Percentiles rank a stretch among this genome's conserved stretches.
Evolutionary conservation across 2,113 vertebrate species (phyloP).

Genomic region (Cathartes aura): DNA sequence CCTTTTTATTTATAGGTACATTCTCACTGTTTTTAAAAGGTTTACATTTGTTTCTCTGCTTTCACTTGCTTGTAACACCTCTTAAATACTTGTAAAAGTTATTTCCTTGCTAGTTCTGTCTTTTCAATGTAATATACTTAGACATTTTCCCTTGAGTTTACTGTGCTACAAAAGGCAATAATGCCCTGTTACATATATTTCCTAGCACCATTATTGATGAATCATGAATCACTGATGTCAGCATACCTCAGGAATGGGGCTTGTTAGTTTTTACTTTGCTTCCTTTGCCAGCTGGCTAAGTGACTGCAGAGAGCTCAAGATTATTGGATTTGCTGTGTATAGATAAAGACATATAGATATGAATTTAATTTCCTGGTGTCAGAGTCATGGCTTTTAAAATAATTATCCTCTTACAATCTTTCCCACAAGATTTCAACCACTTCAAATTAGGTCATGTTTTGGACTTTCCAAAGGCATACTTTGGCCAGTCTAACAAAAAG

Average conservation of each 20-base stretch:
- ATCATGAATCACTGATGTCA: slow-evolving; percentile 63
- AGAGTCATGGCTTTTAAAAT: slow-evolving; percentile 64
- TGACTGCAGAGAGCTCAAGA: slow-evolving; percentile 55
- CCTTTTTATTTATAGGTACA: slow-evolving; percentile 7
- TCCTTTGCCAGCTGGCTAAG: slow-evolving; percentile 65
- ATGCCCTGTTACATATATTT: slow-evolving; percentile 55
- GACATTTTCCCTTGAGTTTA: slow-evolving; percentile 31
- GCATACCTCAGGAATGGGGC: slow-evolving; percentile 45
- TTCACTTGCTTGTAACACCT: not conserved
- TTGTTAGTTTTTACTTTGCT: slow-evolving; percentile 60
- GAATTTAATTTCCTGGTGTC: slow-evolving; percentile 74
- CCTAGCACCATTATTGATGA: slow-evolving; percentile 53
- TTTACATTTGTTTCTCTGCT: slow-evolving; percentile 12
- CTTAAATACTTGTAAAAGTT: slow-evolving; percentile 49
- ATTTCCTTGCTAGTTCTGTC: slow-evolving; percentile 1
- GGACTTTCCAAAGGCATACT: slow-evolving; percentile 28
- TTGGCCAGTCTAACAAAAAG: slow-evolving; percentile 29
- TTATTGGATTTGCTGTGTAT: slow-evolving; percentile 67
- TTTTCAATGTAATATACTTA: slow-evolving; percentile 27
- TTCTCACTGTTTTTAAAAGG: not conserved
- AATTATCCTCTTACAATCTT: slow-evolving; percentile 63
- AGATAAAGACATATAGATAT: slow-evolving; percentile 70
- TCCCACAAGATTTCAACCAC: slow-evolving; percentile 43
- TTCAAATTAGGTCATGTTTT: slow-evolving; percentile 66
- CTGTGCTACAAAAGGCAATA: slow-evolving; percentile 43